Conservation (phyloP, 92 coral and sea anemone genomes). For the Isaurus tuberculatus region DNA sequence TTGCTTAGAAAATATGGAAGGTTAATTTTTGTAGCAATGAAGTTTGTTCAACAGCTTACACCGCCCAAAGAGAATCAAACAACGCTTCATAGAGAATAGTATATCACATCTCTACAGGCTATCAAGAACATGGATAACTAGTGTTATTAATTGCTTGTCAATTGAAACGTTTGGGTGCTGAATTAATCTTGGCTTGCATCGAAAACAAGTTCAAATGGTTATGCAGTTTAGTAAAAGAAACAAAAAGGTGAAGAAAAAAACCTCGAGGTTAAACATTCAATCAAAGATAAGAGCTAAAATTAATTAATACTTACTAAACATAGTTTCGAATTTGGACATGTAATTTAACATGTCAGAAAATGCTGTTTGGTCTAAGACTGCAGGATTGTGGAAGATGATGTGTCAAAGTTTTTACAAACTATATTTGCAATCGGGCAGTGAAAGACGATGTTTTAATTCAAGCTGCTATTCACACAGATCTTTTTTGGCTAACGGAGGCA, state of each 20-base stretch:
- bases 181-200: constrained; percentile 10
- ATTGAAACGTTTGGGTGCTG: constrained; percentile 26
- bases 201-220: not conserved
- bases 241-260: constrained; percentile 1
- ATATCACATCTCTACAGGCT: not conserved
- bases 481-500: not conserved
- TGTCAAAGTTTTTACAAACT: not conserved
- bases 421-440: not conserved
- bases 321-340: not conserved
- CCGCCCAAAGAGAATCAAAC: not conserved
- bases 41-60: not conserved
- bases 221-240: not conserved
- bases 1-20: not conserved
- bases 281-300: not conserved
- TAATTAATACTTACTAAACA: not conserved
- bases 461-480: not conserved
- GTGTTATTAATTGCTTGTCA: constrained; percentile 16
- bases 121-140: not conserved
- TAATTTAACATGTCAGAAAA: constrained; percentile 5
- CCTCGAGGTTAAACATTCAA: not conserved
- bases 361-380: constrained; percentile 17
- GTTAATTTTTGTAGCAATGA: not conserved
- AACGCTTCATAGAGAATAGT: not conserved
- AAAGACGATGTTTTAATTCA: not conserved
- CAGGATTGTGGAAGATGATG: not conserved